Percentiles rank a stretch among this genome's conserved stretches.
Conservation (phyloP, 2,113 vertebrate genomes). For the Lucifuga dentata region DNA sequence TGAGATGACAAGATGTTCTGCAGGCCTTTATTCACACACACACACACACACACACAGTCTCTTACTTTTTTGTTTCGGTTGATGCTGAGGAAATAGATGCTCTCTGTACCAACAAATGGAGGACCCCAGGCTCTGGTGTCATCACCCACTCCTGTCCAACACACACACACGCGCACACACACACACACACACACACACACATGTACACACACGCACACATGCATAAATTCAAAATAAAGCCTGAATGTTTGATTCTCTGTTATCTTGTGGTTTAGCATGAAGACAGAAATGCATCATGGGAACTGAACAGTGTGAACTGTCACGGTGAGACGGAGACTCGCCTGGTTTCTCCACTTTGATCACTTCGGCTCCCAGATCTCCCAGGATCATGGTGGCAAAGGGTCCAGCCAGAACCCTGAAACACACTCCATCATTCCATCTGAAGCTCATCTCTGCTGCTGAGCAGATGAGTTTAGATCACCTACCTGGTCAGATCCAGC, state of each 20-base stretch:
- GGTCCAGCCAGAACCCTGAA: slow-evolving; percentile 93
- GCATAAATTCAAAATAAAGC: too few species aligned
- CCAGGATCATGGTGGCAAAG: slow-evolving; percentile 97
- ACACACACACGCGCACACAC: neutral
- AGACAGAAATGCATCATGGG: too few species aligned
- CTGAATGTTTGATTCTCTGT: too few species aligned
- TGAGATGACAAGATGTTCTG: too few species aligned
- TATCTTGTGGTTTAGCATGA: too few species aligned
- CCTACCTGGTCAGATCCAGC: slow-evolving; percentile 89
- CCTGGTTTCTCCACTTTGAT: slow-evolving; percentile 97
- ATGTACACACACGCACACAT: neutral
- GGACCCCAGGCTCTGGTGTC: slow-evolving; percentile 96
- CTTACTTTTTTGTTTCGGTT: slow-evolving; percentile 94
- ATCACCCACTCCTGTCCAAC: slow-evolving; percentile 86
- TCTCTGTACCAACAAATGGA: slow-evolving; percentile 90
- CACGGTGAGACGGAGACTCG: slow-evolving; percentile 14
- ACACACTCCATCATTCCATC: too few species aligned
- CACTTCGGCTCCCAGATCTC: slow-evolving; percentile 94
- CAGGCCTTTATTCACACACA: too few species aligned
- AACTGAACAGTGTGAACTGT: too few species aligned
- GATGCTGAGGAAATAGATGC: slow-evolving; percentile 94
- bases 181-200: slow-evolving; percentile 9
- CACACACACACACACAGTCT: neutral
- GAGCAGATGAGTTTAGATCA: too few species aligned
- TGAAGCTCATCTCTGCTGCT: too few species aligned